Percentiles rank a stretch among this genome's conserved stretches.
Evolutionary conservation across 2,888 invertebrate genomes (phyloP).

Genomic region (Patella ulyssiponensis): DNA sequence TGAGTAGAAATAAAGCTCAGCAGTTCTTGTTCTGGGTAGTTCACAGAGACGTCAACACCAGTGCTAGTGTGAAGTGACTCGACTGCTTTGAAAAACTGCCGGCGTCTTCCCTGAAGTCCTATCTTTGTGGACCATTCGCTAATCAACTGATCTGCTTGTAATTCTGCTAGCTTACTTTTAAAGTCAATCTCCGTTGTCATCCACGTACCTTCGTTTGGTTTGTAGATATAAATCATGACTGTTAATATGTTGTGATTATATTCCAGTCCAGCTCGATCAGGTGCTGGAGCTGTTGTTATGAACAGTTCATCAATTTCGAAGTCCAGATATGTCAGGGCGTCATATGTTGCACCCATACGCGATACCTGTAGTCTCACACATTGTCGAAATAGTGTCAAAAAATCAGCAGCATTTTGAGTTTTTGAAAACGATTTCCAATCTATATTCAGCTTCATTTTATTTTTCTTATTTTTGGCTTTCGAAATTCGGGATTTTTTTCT

Average conservation of each 20-base stretch:
- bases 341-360: slow-evolving; percentile 22
- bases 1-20: no score
- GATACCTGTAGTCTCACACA: slow-evolving; percentile 19
- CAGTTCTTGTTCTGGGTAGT: no score
- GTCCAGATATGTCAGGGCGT: slow-evolving; percentile 26
- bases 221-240: slow-evolving; percentile 24
- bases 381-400: slow-evolving; percentile 17
- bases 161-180: slow-evolving; percentile 19
- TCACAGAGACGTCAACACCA: no score
- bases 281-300: slow-evolving; percentile 13
- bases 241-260: slow-evolving; percentile 20
- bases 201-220: slow-evolving; percentile 21
- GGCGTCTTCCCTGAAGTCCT: no score
- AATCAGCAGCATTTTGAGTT: slow-evolving; percentile 15
- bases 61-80: no score
- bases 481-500: no score
- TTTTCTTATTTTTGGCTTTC: background rate
- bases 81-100: no score
- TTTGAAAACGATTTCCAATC: slow-evolving; percentile 27
- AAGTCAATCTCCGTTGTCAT: slow-evolving; percentile 20
- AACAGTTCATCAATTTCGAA: slow-evolving; percentile 21
- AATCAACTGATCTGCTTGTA: slow-evolving; percentile 20
- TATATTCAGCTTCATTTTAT: slow-evolving; percentile 19
- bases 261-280: slow-evolving; percentile 26
- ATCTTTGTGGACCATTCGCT: slow-evolving; percentile 1